These are phyloP conservation scores for Oryzias celebensis DNA, from an alignment of 2,113 vertebrate genomes.

Conservation along the genomic window DNA sequence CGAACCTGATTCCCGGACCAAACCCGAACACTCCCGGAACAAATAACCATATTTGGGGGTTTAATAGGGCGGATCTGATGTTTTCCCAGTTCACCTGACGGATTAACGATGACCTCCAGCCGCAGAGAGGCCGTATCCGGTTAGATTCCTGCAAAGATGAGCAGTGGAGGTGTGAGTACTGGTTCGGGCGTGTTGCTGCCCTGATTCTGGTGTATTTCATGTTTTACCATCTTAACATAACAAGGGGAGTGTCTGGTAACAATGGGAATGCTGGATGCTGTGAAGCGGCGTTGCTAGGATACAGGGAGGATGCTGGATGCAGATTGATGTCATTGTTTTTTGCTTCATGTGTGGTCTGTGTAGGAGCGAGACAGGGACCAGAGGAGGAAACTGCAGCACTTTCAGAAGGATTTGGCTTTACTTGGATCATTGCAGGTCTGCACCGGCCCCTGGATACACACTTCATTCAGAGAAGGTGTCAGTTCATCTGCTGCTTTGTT, in stretches of 20 bases:
- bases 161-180: conserved; percentile 46
- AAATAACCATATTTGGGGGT: too few species aligned
- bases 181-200: not conserved
- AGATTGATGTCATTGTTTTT: not conserved
- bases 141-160: conserved; percentile 48
- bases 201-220: too few species aligned
- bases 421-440: conserved; percentile 77
- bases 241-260: not conserved
- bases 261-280: conserved; percentile 23
- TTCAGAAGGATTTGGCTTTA: conserved; percentile 74
- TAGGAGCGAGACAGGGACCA: conserved; percentile 73
- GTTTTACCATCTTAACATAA: not conserved
- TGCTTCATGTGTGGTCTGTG: conserved; percentile 2
- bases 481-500: not conserved
- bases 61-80: too few species aligned
- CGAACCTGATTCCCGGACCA: too few species aligned
- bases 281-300: conserved; percentile 41
- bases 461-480: not conserved
- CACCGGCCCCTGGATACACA: not conserved
- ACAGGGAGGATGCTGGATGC: conserved; percentile 11
- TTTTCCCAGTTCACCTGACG: too few species aligned
- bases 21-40: too few species aligned
- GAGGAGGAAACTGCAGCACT: conserved; percentile 72
- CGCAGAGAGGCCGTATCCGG: conserved; percentile 1
- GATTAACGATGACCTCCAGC: too few species aligned